Percentiles rank a stretch among this genome's conserved stretches.
Evolutionary conservation across 2,113 vertebrate genomes (phyloP).

Genomic region (Oncorhynchus masou): DNA sequence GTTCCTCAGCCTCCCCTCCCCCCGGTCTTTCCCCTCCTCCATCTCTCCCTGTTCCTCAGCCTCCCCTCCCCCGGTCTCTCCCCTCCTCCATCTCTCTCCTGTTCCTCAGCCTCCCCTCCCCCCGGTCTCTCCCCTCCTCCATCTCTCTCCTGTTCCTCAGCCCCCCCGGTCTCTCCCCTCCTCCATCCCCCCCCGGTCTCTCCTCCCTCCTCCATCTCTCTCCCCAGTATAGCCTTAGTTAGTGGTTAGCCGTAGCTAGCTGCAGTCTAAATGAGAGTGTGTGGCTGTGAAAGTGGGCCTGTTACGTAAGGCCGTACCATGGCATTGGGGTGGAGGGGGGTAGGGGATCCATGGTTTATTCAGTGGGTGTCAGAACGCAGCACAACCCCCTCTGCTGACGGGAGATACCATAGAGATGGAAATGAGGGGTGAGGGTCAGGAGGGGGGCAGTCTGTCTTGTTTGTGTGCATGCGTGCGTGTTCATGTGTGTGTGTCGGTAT

Average conservation of each 20-base stretch:
- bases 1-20: no score
- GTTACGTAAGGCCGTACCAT: constrained; percentile 58
- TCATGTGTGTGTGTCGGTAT: neutral
- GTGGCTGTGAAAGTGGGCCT: constrained; percentile 49
- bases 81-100: neutral
- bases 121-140: no score
- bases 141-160: no score
- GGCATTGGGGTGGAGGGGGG: constrained; percentile 31
- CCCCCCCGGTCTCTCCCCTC: no score
- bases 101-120: neutral
- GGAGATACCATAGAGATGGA: constrained; percentile 62
- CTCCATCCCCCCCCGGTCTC: no score
- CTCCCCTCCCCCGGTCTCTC: no score
- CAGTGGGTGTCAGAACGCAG: constrained; percentile 47
- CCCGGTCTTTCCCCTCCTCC: no score
- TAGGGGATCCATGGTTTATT: constrained; percentile 55
- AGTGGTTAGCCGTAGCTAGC: constrained; percentile 25
- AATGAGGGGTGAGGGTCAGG: constrained; percentile 60
- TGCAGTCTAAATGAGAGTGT: neutral
- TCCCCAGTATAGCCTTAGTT: neutral
- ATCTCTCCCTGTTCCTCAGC: no score
- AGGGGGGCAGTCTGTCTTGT: constrained; percentile 34
- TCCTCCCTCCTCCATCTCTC: neutral
- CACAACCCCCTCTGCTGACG: constrained; percentile 45
- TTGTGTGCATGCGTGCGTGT: constrained; percentile 23